phyloP scores from a whole-genome alignment of 1,140 invertebrate species.

The Rhyacophila brunnea region DNA sequence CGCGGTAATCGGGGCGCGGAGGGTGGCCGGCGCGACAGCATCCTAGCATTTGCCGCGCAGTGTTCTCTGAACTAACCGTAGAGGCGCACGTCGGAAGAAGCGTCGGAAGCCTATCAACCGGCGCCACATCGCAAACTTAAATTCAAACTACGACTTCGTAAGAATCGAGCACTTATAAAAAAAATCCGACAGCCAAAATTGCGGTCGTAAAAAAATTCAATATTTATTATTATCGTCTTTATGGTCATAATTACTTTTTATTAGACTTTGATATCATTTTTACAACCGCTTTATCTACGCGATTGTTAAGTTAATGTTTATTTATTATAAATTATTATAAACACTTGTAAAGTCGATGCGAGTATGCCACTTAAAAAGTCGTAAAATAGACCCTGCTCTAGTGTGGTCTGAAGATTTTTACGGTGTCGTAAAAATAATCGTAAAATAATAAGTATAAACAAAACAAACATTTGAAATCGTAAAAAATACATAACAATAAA shows the following conservation, averaged over 20 bases:
- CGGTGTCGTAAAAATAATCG: slow-evolving; percentile 52
- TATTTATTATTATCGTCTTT: too few relatives aligned
- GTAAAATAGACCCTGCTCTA: slow-evolving; percentile 49
- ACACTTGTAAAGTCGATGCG: background rate
- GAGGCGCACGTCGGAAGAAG: slow-evolving; percentile 43
- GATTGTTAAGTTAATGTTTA: too few relatives aligned
- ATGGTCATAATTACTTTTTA: too few relatives aligned
- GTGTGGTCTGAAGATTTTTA: slow-evolving; percentile 29
- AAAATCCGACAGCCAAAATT: slow-evolving; percentile 4
- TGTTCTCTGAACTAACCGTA: slow-evolving; percentile 48
- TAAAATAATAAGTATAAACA: slow-evolving; percentile 44
- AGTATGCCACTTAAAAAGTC: slow-evolving; percentile 42
- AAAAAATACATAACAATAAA: slow-evolving; percentile 8
- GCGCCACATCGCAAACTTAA: slow-evolving; percentile 5
- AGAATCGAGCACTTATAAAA: slow-evolving; percentile 12
- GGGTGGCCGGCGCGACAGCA: slow-evolving; percentile 40
- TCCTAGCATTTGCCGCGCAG: slow-evolving; percentile 39
- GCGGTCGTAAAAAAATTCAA: too few relatives aligned
- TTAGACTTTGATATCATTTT: too few relatives aligned
- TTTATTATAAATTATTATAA: too few relatives aligned
- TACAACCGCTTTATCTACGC: too few relatives aligned
- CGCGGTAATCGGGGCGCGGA: slow-evolving; percentile 42
- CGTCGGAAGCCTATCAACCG: background rate
- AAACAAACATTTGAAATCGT: slow-evolving; percentile 16
- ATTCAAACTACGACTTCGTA: slow-evolving; percentile 17